Evolutionary conservation across 2,888 invertebrate genomes (phyloP), one percentile per base, ranked within the genome.

Genomic region (Apodemia hepburni): DNA sequence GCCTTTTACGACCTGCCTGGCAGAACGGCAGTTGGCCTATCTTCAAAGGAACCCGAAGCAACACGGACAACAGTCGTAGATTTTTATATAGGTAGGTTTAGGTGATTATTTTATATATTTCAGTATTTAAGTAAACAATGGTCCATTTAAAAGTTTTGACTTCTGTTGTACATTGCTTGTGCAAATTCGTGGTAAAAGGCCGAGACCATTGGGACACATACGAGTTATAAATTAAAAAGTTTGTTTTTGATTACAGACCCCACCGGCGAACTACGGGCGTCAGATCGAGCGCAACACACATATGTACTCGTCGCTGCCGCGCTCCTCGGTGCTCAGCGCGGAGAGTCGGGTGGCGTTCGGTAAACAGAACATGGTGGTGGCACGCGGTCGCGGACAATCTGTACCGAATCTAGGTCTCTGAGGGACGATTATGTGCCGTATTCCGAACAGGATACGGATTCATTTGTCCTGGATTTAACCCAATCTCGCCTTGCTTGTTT

Each of bases 371-470:
- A 81, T 81, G 84, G 84, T 84, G 84, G 84, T 82, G 83, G 84
- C 85, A 75, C 83, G 88, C 78, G 89, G 87, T 69, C 93, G 94
- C 91, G 75, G 75, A 68, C 95, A 95, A 80, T 97, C 97, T 78
- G 97, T 97, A 83, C 98, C 98, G 78, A 97, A 97, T 92, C 92
- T 98, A 97, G 97, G 97, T 97, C 85, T 84, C 77, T 83, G 74
- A 71, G 74, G 73, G 71, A 69, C 71, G 69, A 70, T 61, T 54
- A 54, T 54, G 27, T 54, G 15, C 54, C 54, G 27, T 54, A 27
- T 54, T 54, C 54, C 27, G 12, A 27, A 27, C 12, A 8, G 29
- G 7, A 54, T 54, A 54, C 29, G 54, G 27, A n/a, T 27, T 54
- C 11, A 51, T 22, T 29, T 54, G 54, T 54, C 54, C 54, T 54